phyloP scores from a whole-genome alignment of 2,113 vertebrate genomes.

The Cyanistes caeruleus region DNA sequence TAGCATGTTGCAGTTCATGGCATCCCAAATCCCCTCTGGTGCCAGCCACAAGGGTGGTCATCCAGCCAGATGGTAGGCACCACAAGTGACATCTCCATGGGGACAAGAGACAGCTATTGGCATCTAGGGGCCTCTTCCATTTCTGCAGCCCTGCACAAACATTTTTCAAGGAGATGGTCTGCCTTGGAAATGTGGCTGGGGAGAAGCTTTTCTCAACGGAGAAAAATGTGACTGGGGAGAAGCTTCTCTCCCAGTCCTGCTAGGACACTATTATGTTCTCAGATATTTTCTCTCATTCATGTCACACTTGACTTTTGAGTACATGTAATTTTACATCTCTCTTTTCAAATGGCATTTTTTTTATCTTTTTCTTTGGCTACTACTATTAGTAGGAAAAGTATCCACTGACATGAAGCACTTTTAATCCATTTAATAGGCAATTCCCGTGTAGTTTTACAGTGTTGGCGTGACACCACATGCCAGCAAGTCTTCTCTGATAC shows the following conservation, averaged over 20 bases:
- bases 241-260: background rate
- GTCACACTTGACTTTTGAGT: background rate
- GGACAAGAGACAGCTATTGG: background rate
- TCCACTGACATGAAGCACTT: background rate
- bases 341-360: background rate
- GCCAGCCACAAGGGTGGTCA: background rate
- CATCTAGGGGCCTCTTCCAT: background rate
- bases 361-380: background rate
- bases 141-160: background rate
- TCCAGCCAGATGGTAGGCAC: accelerated
- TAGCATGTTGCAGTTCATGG: background rate
- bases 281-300: background rate
- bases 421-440: background rate
- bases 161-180: background rate
- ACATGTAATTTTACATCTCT: background rate
- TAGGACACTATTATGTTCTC: background rate
- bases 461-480: background rate
- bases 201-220: background rate
- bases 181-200: background rate
- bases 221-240: background rate
- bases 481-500: background rate
- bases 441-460: background rate
- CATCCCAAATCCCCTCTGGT: background rate
- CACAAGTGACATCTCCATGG: background rate
- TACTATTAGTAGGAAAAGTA: background rate